Percentiles rank a stretch among this genome's conserved stretches.
Conservation (phyloP, 2,113 vertebrate genomes). For the Daubentonia madagascariensis region DNA sequence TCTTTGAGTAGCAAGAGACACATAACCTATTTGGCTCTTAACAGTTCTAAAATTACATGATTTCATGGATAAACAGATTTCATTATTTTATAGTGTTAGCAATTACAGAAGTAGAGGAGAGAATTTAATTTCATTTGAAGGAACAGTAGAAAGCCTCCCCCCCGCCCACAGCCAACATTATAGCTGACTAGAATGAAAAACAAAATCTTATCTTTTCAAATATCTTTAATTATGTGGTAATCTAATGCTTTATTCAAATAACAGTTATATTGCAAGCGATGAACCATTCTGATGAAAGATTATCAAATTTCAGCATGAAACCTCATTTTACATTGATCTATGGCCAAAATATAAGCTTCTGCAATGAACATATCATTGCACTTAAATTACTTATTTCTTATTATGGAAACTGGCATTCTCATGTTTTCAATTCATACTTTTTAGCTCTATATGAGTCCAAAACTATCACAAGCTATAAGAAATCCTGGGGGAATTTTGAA, state of each 20-base stretch:
- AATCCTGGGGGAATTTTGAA: not conserved
- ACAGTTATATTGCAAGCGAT: not conserved
- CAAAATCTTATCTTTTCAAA: not conserved
- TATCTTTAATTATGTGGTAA: not conserved
- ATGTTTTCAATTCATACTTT: conserved; percentile 6
- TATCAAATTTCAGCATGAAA: not conserved
- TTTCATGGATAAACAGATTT: not conserved
- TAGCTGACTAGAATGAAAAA: not conserved
- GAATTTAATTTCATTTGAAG: not conserved
- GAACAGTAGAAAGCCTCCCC: not conserved
- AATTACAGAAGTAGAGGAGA: not conserved
- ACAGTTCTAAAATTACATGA: not conserved
- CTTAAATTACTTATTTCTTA: not conserved
- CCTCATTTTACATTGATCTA: not conserved
- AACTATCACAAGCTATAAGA: not conserved
- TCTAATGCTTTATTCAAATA: not conserved
- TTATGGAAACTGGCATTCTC: conserved; percentile 6
- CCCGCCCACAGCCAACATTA: not conserved
- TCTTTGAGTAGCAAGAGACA: not conserved
- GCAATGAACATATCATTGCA: conserved; percentile 13
- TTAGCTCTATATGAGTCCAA: not conserved
- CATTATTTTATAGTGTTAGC: conserved; percentile 11
- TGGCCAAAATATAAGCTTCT: not conserved
- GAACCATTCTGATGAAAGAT: conserved; percentile 12
- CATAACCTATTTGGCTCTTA: not conserved